phyloP scores from a whole-genome alignment of 2,113 vertebrate species.

The Eolophus roseicapilla region DNA sequence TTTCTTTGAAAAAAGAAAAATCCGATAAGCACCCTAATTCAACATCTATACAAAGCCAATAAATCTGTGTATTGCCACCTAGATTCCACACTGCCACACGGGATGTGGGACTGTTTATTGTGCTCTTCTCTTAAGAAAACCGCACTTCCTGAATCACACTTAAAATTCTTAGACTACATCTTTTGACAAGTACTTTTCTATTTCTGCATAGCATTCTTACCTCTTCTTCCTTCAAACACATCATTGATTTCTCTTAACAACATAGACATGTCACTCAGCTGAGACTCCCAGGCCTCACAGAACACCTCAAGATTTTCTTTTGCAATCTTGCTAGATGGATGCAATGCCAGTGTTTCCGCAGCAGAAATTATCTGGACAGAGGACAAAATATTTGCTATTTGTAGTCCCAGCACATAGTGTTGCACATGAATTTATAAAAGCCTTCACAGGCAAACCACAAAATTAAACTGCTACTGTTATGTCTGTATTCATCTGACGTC shows the following conservation, averaged over 20 bases:
- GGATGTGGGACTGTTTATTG: not conserved
- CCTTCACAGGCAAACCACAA: not conserved
- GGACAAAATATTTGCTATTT: not conserved
- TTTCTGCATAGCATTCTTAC: slow-evolving; percentile 71
- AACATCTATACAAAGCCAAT: not conserved
- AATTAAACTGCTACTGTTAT: not conserved
- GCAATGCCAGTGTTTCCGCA: slow-evolving; percentile 92
- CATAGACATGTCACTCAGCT: slow-evolving; percentile 91
- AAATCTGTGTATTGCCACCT: not conserved
- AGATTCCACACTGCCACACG: not conserved
- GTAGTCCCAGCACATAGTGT: not conserved
- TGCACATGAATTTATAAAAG: not conserved
- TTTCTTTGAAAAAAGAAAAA: not conserved
- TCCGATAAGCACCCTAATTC: not conserved
- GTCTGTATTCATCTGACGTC: not conserved
- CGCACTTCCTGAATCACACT: not conserved
- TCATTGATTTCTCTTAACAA: slow-evolving; percentile 93
- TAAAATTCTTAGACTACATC: not conserved
- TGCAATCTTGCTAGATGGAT: slow-evolving; percentile 97
- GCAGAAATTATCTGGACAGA: slow-evolving; percentile 91
- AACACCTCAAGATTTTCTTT: slow-evolving; percentile 99
- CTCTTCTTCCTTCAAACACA: slow-evolving; percentile 92
- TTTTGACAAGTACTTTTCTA: not conserved
- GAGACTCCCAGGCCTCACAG: slow-evolving; percentile 98
- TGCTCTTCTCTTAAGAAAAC: not conserved